Conservation (phyloP, 1,140 invertebrate species). For the Ceratitis capitata region DNA sequence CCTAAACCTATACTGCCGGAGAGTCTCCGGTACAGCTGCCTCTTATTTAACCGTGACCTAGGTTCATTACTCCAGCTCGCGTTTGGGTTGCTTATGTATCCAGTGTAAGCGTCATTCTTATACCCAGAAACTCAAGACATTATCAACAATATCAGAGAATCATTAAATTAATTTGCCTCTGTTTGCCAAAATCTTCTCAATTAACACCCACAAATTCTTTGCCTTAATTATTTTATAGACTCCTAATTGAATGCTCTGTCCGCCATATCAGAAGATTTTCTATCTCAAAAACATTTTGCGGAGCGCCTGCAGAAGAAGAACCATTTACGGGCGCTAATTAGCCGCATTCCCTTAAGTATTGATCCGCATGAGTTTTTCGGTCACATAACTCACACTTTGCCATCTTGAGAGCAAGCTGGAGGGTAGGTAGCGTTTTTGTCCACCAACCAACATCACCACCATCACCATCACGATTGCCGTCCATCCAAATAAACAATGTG, state of each 20-base stretch:
- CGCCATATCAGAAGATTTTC: constrained; percentile 10
- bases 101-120: too few relatives aligned
- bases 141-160: too few relatives aligned
- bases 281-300: not conserved
- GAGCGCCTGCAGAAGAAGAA: too few relatives aligned
- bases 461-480: not conserved
- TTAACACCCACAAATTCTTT: constrained; percentile 24
- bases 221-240: constrained; percentile 29
- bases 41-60: too few relatives aligned
- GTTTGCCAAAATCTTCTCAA: not conserved
- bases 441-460: not conserved
- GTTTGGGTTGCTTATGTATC: too few relatives aligned
- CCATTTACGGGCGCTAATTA: not conserved
- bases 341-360: not conserved
- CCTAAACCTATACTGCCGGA: too few relatives aligned
- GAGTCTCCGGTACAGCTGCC: too few relatives aligned
- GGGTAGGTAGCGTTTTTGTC: not conserved
- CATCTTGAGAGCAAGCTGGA: too few relatives aligned
- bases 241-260: constrained; percentile 11
- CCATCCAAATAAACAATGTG: not conserved
- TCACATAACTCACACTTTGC: constrained; percentile 6
- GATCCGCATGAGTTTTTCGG: not conserved
- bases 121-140: too few relatives aligned
- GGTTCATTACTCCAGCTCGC: too few relatives aligned
- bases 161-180: too few relatives aligned